Evolutionary conservation across 2,797 vertebrate genomes (phyloP), one percentile per base, ranked within the genome.

Genomic region (Lepus townsendii): DNA sequence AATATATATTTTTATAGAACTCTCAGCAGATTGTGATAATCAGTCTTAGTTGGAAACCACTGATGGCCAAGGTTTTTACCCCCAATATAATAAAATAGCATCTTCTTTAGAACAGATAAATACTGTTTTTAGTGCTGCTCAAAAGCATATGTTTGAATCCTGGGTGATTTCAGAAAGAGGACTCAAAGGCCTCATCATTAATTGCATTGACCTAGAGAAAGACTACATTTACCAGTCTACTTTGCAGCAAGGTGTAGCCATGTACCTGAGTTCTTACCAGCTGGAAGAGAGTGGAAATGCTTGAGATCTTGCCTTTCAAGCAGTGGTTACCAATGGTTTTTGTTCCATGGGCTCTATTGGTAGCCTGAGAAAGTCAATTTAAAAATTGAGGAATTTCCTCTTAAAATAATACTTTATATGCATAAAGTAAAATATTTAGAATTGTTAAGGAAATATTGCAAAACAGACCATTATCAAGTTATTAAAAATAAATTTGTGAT

Each of bases 401-500:
- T 77, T 76, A 54, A 96, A 85, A 71, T 80, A 76, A 76, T 26
- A 60, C 71, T 77, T 22, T 89, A 75, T 65, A 27, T 57, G 30
- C 32, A 75, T 89, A 76, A 73, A 83, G 42, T 68, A 69, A 75
- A 83, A 80, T 62, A 79, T 35, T 91, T 60, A 63, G 62, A 69
- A 54, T 83, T 76, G 50, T 12, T 77, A 79, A 65, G 30, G 68
- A 90, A 16, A 19, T 13, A 20, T 60, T 50, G 60, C 72, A 52
- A 79, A 20, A 38, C n/a, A 76, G 16, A 22, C 3, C 57, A 7
- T 47, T 80, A 85, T 75, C 38, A 89, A 69, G 79, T 75, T 88
- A 60, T 30, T 88, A 78, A 83, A 91, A 75, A 78, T 80, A 63
- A 79, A 42, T 80, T 85, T 88, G 38, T 78, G 38, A 54, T 50